Percentiles rank a stretch among this genome's conserved stretches.
phyloP scores from a whole-genome alignment of 2,888 invertebrate genomes.

The Sarcophaga subvicina region DNA sequence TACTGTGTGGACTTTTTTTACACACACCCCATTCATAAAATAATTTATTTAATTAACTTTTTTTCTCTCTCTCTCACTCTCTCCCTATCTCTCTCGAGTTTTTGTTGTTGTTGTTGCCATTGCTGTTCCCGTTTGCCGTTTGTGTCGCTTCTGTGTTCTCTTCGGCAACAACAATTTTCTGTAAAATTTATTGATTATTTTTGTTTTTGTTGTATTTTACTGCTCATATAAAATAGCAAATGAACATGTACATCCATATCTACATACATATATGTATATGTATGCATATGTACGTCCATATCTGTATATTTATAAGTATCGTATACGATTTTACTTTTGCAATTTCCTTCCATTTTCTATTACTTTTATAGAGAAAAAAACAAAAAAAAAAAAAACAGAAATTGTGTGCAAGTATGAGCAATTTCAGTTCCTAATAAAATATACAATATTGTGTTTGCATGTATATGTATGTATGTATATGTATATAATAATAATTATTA shows the following conservation, averaged over 20 bases:
- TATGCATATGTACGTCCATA: constrained; percentile 26
- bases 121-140: constrained; percentile 28
- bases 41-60: constrained; percentile 72
- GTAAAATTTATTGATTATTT: constrained; percentile 71
- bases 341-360: constrained; percentile 64
- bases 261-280: constrained; percentile 12
- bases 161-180: constrained; percentile 69
- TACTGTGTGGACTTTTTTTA: constrained; percentile 46
- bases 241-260: constrained; percentile 18
- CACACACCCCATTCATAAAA: constrained; percentile 70
- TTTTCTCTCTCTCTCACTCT: not conserved
- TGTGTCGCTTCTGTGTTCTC: constrained; percentile 17
- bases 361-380: constrained; percentile 47
- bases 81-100: not conserved
- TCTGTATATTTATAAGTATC: not conserved
- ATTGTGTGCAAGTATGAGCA: constrained; percentile 29
- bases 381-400: not conserved
- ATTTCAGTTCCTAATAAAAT: constrained; percentile 63
- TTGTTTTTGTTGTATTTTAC: constrained; percentile 33
- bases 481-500: not conserved
- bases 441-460: not conserved
- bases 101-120: constrained; percentile 19
- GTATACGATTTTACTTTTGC: constrained; percentile 61
- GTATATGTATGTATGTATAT: not conserved
- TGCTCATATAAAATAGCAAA: constrained; percentile 5